A percentile compares a stretch with the other conserved stretches of the same genome.
phyloP scores from a whole-genome alignment of 2,888 invertebrate species.

The Sialis fuliginosa region DNA sequence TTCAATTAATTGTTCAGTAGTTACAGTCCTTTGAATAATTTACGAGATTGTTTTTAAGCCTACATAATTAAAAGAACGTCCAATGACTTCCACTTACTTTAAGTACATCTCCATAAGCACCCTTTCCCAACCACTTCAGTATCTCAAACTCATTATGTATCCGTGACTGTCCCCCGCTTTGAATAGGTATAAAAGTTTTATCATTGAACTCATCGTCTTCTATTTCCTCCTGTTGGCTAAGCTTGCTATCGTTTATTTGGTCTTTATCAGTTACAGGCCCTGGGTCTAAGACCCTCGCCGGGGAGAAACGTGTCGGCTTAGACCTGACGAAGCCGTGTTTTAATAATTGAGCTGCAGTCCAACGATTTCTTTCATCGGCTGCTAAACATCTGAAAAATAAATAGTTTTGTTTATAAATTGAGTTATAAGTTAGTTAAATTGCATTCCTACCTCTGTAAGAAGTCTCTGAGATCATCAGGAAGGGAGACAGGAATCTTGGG shows the following conservation, averaged over 20 bases:
- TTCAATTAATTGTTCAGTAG: too few relatives aligned
- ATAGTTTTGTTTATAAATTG: not conserved
- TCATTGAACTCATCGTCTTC: not conserved
- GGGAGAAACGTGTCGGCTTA: slow-evolving; percentile 28
- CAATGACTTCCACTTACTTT: slow-evolving; percentile 39
- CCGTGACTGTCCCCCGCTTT: slow-evolving; percentile 41
- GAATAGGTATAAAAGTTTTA: slow-evolving; percentile 12
- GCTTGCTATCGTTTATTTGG: not conserved
- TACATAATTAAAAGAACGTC: not conserved
- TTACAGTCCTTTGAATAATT: not conserved
- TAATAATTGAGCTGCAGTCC: slow-evolving; percentile 58
- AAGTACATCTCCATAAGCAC: slow-evolving; percentile 90
- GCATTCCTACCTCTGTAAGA: slow-evolving; percentile 41
- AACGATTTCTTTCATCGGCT: slow-evolving; percentile 50
- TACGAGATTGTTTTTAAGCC: not conserved
- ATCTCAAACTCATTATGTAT: slow-evolving; percentile 67
- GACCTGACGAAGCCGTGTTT: slow-evolving; percentile 55
- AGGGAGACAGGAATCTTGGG: slow-evolving; percentile 38
- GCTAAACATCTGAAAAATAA: slow-evolving; percentile 39
- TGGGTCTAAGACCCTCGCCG: slow-evolving; percentile 23
- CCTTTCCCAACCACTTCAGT: slow-evolving; percentile 71
- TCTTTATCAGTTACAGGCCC: slow-evolving; percentile 24
- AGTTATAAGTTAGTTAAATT: slow-evolving; percentile 7
- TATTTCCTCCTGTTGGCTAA: not conserved
- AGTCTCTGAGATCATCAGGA: slow-evolving; percentile 48